phyloP scores from a whole-genome alignment of 2,888 invertebrate species.

The Scaptomyza reducta region DNA sequence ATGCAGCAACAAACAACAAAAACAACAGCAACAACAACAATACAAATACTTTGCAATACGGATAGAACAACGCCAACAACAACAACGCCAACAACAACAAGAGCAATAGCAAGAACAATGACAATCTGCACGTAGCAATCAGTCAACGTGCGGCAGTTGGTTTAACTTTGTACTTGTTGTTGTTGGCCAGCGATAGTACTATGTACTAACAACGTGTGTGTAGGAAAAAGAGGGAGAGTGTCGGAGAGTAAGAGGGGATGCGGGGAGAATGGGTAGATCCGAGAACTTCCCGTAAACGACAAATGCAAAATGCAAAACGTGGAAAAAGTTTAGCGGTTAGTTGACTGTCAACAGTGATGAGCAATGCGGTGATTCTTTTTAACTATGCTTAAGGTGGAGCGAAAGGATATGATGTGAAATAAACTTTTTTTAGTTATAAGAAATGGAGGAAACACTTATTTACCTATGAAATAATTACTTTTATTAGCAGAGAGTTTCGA shows the following conservation, averaged over 20 bases:
- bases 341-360: slow-evolving; percentile 63
- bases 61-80: slow-evolving; percentile 50
- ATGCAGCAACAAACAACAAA: slow-evolving; percentile 64
- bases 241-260: slow-evolving; percentile 2
- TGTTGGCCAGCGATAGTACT: slow-evolving; percentile 52
- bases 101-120: slow-evolving; percentile 70
- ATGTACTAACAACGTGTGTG: slow-evolving; percentile 6
- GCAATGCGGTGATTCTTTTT: slow-evolving; percentile 50
- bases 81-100: slow-evolving; percentile 29
- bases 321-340: slow-evolving; percentile 54
- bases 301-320: slow-evolving; percentile 73
- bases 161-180: slow-evolving; percentile 64
- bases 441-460: neutral
- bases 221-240: slow-evolving; percentile 8
- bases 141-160: slow-evolving; percentile 81
- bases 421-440: neutral
- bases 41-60: slow-evolving; percentile 39
- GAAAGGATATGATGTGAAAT: neutral
- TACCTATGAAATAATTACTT: no score
- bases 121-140: slow-evolving; percentile 83
- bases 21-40: slow-evolving; percentile 17
- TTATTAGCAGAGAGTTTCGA: no score
- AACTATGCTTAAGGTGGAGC: slow-evolving; percentile 7
- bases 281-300: slow-evolving; percentile 58
- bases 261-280: slow-evolving; percentile 29